phyloP scores from a whole-genome alignment of 2,888 invertebrate genomes.

The Phengaris arion region DNA sequence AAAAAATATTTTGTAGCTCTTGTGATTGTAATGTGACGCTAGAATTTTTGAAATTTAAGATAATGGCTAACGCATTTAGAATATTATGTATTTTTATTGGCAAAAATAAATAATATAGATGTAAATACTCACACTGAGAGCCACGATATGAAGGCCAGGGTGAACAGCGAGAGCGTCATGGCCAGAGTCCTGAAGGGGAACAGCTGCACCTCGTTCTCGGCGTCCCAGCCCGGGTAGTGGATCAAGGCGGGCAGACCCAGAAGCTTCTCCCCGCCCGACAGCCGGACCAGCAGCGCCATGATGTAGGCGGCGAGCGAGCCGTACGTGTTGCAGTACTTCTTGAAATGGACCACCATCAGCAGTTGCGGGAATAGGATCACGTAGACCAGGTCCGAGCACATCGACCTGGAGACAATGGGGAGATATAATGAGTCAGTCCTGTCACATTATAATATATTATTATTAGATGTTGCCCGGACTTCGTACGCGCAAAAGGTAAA shows the following conservation, averaged over 20 bases:
- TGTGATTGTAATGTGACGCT: too few relatives aligned
- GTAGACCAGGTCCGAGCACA: constrained; percentile 99
- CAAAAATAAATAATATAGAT: too few relatives aligned
- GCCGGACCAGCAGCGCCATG: constrained; percentile 88
- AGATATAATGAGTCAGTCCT: background rate
- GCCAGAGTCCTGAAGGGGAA: constrained; percentile 98
- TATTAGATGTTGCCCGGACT: too few relatives aligned
- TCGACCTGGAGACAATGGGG: constrained; percentile 83
- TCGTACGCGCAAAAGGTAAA: too few relatives aligned
- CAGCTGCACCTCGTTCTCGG: constrained; percentile 88
- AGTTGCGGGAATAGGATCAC: constrained; percentile 99
- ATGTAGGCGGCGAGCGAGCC: constrained; percentile 95
- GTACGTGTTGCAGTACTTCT: constrained; percentile 96
- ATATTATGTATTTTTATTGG: too few relatives aligned
- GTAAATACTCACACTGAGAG: constrained; percentile 82
- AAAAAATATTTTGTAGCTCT: too few relatives aligned
- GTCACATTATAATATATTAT: too few relatives aligned
- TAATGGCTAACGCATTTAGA: too few relatives aligned
- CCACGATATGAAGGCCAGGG: constrained; percentile 89
- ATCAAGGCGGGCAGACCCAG: constrained; percentile 90
- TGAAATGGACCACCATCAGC: constrained; percentile 97
- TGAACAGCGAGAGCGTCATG: constrained; percentile 92
- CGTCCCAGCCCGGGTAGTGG: constrained; percentile 91
- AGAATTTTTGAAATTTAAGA: too few relatives aligned
- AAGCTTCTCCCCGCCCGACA: constrained; percentile 91